These are phyloP conservation scores for Apeltes quadracus DNA, from an alignment of 2,113 vertebrate genomes.

Conservation along the genomic window DNA sequence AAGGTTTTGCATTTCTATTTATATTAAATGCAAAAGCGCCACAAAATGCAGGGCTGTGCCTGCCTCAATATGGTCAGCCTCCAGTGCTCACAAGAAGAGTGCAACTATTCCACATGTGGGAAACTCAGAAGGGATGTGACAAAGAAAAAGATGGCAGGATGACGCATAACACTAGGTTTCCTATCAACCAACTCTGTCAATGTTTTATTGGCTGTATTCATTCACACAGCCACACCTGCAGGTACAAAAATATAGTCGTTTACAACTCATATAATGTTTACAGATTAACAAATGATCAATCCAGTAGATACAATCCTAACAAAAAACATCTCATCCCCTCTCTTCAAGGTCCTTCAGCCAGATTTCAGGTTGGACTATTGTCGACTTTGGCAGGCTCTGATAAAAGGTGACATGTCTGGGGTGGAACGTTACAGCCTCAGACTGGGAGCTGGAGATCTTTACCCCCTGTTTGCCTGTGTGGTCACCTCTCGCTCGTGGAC, in stretches of 20 bases:
- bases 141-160: too few relatives aligned
- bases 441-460: conserved; percentile 91
- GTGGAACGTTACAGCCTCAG: conserved; percentile 88
- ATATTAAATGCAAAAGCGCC: too few relatives aligned
- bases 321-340: background rate
- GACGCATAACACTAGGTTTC: too few relatives aligned
- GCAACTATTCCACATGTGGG: too few relatives aligned
- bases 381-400: conserved; percentile 93
- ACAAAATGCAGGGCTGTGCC: too few relatives aligned
- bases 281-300: background rate
- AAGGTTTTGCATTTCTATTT: too few relatives aligned
- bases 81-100: too few relatives aligned
- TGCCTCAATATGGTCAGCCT: too few relatives aligned
- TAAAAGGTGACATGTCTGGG: conserved; percentile 86
- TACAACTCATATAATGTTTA: background rate
- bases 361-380: conserved; percentile 93
- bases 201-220: too few relatives aligned
- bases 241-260: background rate
- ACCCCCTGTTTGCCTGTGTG: conserved; percentile 93
- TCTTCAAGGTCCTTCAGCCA: conserved; percentile 84
- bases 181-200: too few relatives aligned
- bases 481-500: conserved; percentile 93
- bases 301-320: background rate
- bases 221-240: too few relatives aligned
- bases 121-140: too few relatives aligned